A percentile compares a stretch with the other conserved stretches of the same genome.
Evolutionary conservation across 2,888 invertebrate species (phyloP).

Genomic region (Acronicta psi): DNA sequence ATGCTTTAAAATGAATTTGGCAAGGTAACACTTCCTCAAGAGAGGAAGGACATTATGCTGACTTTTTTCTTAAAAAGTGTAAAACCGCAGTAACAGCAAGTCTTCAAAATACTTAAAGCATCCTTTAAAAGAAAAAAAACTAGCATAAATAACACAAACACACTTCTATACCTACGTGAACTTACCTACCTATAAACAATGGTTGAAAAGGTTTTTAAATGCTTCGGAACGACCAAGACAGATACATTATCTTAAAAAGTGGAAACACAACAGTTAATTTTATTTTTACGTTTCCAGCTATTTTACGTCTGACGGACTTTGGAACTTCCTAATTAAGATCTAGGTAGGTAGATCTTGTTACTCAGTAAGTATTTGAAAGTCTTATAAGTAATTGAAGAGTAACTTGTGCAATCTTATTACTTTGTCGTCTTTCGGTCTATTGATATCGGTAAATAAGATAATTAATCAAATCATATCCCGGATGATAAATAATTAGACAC

Average conservation of each 20-base stretch:
- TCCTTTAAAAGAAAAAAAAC: too few relatives aligned
- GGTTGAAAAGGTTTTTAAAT: conserved; percentile 41
- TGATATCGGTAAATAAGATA: too few relatives aligned
- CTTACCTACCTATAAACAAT: conserved; percentile 7
- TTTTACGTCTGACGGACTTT: background rate
- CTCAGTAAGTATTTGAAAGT: background rate
- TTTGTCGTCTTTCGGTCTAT: too few relatives aligned
- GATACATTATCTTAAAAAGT: conserved; percentile 31
- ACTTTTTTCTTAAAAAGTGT: too few relatives aligned
- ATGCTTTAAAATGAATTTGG: too few relatives aligned
- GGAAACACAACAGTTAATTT: conserved; percentile 22
- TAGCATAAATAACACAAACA: background rate
- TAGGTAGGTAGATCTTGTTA: background rate
- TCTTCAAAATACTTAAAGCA: too few relatives aligned
- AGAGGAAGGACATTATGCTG: too few relatives aligned
- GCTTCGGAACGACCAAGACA: conserved; percentile 13
- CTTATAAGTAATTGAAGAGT: background rate
- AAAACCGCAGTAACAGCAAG: too few relatives aligned
- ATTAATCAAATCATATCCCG: too few relatives aligned
- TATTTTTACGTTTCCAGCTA: background rate
- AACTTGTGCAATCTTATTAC: background rate
- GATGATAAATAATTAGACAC: too few relatives aligned
- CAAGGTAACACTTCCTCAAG: too few relatives aligned
- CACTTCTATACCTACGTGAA: conserved; percentile 6
- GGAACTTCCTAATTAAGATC: background rate